Base-by-base conservation (phyloP, 2,113 vertebrate genomes). In the Osmerus mordax region DNA sequence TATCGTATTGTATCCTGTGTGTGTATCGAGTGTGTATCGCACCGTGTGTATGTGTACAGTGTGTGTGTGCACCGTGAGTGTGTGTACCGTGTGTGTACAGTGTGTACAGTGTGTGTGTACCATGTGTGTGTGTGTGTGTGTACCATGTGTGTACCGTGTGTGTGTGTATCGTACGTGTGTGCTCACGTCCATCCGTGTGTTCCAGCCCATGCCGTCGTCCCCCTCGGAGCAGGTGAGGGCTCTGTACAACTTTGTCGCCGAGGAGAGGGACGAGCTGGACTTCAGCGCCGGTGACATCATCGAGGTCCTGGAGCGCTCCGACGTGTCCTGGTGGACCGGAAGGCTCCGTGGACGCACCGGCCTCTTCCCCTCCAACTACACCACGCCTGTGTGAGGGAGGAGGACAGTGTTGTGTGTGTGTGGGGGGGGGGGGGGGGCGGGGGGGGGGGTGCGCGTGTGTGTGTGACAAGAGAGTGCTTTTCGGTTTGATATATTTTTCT, bases 341-440 rank as follows among this genome's bases (percentile, higher is more conserved):
- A 79, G 77, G 3, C 89, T 96, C 62, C 86, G 87, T 53, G 92
- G 91, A 13, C 88, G 85, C 0, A 76, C 88, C 0, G 96, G 96
- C 69, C 92, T 97, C 69, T 95, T 97, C 74, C 96, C 96, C 1
- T 84, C 90, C 79, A 96, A 94, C 86, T 96, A 95, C 0, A 94
- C 94, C 62, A 78, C 81, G 0, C 84, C 91, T 0, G 67, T 93
- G 74, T 89, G 67, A 90, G 62, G 9, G 25, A 59, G 9, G 25
- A 59, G 36, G 36, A 41, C 36, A 3, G 2, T 41, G 1, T 8
- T 41, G 36, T 1, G 36, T 41, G 36, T 41, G 36, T 41, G 36
- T 41, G 36, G 7, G 36, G 3, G 36, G 2, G 36, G 3, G 36
- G 3, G 36, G 36, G 1, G 36, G 3, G 36, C 0, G 36, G 3